phyloP scores from a whole-genome alignment of 2,888 invertebrate genomes.

The Lepidocyrtoides sp. region DNA sequence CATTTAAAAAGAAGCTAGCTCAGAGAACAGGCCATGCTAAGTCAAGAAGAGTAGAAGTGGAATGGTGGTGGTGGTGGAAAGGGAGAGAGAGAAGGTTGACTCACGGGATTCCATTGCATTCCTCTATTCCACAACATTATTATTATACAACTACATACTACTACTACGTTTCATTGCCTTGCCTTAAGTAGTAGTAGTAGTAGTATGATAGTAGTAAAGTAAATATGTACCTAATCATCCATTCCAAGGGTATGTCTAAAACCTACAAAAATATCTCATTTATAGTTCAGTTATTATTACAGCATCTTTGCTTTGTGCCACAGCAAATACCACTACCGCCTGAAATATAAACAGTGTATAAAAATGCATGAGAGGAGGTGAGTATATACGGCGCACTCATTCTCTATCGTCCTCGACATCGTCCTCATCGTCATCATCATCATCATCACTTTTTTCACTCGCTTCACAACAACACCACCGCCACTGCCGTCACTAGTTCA shows the following conservation, averaged over 20 bases:
- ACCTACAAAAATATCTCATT: slow-evolving; percentile 24
- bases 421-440: slow-evolving; percentile 56
- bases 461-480: not conserved
- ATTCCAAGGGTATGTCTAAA: slow-evolving; percentile 22
- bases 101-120: slow-evolving; percentile 68
- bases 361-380: not conserved
- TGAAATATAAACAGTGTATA: not conserved
- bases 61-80: not conserved
- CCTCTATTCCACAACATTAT: not conserved
- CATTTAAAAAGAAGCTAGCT: slow-evolving; percentile 65
- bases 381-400: not conserved
- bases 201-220: too few relatives aligned
- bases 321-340: not conserved
- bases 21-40: not conserved
- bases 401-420: slow-evolving; percentile 61
- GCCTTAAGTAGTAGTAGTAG: too few relatives aligned
- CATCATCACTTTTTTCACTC: not conserved
- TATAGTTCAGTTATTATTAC: not conserved
- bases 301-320: not conserved
- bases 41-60: slow-evolving; percentile 18
- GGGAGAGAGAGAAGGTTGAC: slow-evolving; percentile 55
- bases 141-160: not conserved
- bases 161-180: not conserved
- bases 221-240: not conserved
- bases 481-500: not conserved